Conservation (phyloP, 1,140 invertebrate species). For the Mizuhopecten yessoensis region DNA sequence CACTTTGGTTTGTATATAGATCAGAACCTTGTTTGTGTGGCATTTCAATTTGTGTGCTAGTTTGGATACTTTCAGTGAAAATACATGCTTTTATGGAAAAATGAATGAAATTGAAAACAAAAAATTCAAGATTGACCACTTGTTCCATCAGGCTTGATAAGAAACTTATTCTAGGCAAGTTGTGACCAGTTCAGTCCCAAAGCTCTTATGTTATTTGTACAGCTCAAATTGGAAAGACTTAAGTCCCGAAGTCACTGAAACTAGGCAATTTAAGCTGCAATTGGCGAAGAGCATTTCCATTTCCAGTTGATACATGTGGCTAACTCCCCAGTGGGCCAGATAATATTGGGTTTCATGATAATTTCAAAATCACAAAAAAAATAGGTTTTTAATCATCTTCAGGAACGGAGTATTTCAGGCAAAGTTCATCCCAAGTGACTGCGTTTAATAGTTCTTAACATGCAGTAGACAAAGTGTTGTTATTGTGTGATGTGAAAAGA, state of each 20-base stretch:
- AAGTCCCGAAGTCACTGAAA: not conserved
- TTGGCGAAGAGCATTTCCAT: not conserved
- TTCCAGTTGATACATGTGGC: not conserved
- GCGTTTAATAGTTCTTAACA: not conserved
- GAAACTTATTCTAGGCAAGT: not conserved
- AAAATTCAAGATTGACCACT: no score
- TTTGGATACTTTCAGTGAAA: no score
- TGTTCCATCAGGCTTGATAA: not conserved
- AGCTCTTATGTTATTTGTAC: not conserved
- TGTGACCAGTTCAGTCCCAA: not conserved
- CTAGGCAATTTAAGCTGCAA: conserved; percentile 7
- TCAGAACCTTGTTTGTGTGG: no score
- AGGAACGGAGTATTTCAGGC: not conserved
- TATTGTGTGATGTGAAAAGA: not conserved
- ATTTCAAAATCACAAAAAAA: not conserved
- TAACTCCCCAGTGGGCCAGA: not conserved
- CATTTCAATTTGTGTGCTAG: no score
- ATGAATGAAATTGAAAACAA: no score
- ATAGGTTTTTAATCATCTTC: not conserved
- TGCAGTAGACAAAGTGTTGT: not conserved
- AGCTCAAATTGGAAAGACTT: not conserved
- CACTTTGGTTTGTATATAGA: no score
- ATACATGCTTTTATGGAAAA: no score
- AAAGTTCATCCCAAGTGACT: not conserved
- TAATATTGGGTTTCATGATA: not conserved